Evolutionary conservation across 2,113 vertebrate genomes (phyloP).

Genomic region (Rhinoptilus africanus): DNA sequence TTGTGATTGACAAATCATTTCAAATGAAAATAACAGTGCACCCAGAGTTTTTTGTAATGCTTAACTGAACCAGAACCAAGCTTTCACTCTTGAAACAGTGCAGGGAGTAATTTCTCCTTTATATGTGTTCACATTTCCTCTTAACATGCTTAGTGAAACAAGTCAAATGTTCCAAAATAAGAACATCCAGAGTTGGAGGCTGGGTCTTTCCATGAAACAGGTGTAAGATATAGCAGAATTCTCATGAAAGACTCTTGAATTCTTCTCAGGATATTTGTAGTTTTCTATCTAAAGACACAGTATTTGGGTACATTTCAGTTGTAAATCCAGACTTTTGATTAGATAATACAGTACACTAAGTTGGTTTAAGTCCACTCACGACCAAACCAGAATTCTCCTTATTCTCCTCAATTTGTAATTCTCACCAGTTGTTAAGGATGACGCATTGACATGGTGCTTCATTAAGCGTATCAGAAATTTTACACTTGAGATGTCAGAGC

Average conservation of each 20-base stretch:
- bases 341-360: background rate
- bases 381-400: background rate
- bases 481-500: background rate
- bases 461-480: background rate
- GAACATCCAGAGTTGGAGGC: background rate
- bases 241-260: background rate
- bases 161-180: background rate
- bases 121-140: background rate
- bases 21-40: slow-evolving; percentile 9
- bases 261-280: background rate
- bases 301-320: background rate
- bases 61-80: slow-evolving; percentile 14
- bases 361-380: background rate
- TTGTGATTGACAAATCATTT: slow-evolving; percentile 23
- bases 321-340: background rate
- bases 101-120: background rate
- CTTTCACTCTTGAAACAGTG: background rate
- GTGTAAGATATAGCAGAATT: background rate
- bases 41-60: background rate
- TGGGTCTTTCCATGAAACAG: background rate
- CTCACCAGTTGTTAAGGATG: background rate
- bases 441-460: background rate
- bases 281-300: background rate
- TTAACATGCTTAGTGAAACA: background rate
- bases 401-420: background rate